Percentiles rank a stretch among this genome's conserved stretches.
Conservation (phyloP, 2,888 invertebrate species). For the Pandemis heparana region DNA sequence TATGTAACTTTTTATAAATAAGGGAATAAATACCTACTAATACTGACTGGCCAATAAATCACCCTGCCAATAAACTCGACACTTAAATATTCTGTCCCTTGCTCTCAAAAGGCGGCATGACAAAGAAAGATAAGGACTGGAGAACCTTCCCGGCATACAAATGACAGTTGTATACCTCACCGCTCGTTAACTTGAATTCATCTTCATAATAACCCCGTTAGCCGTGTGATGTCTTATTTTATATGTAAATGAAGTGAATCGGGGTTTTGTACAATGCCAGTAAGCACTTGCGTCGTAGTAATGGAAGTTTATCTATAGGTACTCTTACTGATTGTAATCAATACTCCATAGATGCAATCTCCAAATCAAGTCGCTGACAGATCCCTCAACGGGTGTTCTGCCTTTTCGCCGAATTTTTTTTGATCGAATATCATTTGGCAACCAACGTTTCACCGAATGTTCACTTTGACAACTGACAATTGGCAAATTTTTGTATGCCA, state of each 20-base stretch:
- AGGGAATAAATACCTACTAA: neutral
- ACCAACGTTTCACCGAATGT: too few species aligned
- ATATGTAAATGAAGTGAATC: neutral
- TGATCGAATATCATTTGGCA: too few species aligned
- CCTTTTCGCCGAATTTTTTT: too few species aligned
- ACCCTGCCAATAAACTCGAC: too few species aligned
- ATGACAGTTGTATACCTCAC: neutral
- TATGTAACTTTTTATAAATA: too few species aligned
- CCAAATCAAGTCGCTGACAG: too few species aligned
- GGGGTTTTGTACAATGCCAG: neutral
- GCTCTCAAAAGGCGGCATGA: neutral
- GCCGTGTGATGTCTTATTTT: neutral
- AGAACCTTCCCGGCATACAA: neutral
- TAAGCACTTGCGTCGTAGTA: neutral
- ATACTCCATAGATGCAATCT: too few species aligned
- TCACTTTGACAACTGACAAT: too few species aligned
- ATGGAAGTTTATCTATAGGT: neutral
- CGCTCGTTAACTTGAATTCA: neutral
- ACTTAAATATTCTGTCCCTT: too few species aligned
- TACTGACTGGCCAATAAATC: neutral
- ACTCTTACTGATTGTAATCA: too few species aligned
- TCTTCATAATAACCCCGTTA: neutral
- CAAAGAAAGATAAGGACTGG: neutral
- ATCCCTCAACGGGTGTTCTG: too few species aligned
- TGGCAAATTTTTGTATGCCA: too few species aligned